Percentiles rank a stretch among this genome's conserved stretches.
Conservation (phyloP, 2,888 invertebrate genomes). For the Drosophila bunnanda region DNA sequence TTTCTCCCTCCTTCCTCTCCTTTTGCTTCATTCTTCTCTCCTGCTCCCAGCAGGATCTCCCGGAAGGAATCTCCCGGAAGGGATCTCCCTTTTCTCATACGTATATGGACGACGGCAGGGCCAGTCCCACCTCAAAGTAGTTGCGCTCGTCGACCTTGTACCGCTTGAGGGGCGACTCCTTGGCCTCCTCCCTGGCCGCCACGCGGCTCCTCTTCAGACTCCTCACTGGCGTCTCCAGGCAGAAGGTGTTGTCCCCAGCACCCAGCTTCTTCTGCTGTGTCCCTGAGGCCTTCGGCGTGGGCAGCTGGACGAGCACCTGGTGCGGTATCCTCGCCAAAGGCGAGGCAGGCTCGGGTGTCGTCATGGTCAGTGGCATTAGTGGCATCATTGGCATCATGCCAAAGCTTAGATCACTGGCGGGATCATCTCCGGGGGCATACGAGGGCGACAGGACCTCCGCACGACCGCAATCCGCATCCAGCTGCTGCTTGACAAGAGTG, state of each 20-base stretch:
- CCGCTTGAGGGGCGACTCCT: constrained; percentile 72
- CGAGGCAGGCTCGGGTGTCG: constrained; percentile 66
- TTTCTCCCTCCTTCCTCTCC: neutral
- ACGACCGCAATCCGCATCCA: constrained; percentile 62
- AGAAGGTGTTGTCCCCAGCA: constrained; percentile 62
- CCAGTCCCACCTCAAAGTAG: constrained; percentile 83
- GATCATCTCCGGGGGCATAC: constrained; percentile 84
- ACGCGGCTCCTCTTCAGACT: constrained; percentile 54
- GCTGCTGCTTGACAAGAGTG: constrained; percentile 76
- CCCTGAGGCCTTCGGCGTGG: constrained; percentile 55
- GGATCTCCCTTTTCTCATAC: constrained; percentile 54
- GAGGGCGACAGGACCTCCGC: constrained; percentile 78
- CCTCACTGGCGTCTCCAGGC: constrained; percentile 74
- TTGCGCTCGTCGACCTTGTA: constrained; percentile 75
- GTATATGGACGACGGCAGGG: constrained; percentile 83
- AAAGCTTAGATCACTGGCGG: constrained; percentile 83
- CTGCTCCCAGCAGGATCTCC: neutral
- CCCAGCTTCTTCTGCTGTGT: neutral
- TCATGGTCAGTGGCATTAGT: constrained; percentile 18
- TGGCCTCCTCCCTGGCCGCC: constrained; percentile 4
- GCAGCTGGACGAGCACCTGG: constrained; percentile 56
- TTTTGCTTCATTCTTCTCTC: neutral
- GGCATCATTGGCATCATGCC: constrained; percentile 46
- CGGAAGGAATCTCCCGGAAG: neutral
- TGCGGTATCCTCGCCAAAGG: constrained; percentile 46